Conservation (phyloP, 2,113 vertebrate genomes). For the Melanocharis versteri region DNA sequence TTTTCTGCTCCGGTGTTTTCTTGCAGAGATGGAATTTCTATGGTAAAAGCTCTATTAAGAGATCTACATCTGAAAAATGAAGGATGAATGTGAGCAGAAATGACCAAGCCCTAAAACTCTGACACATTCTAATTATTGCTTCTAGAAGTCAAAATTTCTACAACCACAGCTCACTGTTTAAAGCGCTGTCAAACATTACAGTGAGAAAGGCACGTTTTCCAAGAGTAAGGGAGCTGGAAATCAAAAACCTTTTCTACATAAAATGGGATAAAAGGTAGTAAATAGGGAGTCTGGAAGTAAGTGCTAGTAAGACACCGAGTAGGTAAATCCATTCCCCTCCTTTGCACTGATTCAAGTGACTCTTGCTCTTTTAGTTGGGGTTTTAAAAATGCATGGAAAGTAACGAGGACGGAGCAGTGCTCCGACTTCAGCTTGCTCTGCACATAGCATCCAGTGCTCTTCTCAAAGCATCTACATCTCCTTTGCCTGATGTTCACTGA, state of each 20-base stretch:
- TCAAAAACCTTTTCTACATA: background rate
- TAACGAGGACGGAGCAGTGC: rapidly evolving
- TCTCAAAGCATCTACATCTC: background rate
- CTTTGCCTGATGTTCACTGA: background rate
- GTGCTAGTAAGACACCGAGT: background rate
- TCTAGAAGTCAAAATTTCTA: constrained; percentile 40
- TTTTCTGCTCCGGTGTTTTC: constrained; percentile 9
- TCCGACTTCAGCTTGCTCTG: background rate
- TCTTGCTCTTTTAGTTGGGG: background rate
- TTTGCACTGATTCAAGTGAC: background rate
- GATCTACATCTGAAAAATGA: constrained; percentile 24
- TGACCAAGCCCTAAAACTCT: constrained; percentile 27
- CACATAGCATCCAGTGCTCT: background rate
- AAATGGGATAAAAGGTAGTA: background rate
- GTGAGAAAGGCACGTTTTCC: background rate
- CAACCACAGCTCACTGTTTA: constrained; percentile 25
- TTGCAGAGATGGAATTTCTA: constrained; percentile 44
- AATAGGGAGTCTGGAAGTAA: background rate
- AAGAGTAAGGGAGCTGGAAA: background rate
- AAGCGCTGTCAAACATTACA: constrained; percentile 21
- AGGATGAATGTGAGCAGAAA: constrained; percentile 11
- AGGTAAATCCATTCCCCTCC: background rate
- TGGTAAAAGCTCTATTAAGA: constrained; percentile 21
- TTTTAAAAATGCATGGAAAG: background rate
- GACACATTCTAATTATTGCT: constrained; percentile 32